Conservation (phyloP, 2,113 vertebrate species). For the Menura novaehollandiae region DNA sequence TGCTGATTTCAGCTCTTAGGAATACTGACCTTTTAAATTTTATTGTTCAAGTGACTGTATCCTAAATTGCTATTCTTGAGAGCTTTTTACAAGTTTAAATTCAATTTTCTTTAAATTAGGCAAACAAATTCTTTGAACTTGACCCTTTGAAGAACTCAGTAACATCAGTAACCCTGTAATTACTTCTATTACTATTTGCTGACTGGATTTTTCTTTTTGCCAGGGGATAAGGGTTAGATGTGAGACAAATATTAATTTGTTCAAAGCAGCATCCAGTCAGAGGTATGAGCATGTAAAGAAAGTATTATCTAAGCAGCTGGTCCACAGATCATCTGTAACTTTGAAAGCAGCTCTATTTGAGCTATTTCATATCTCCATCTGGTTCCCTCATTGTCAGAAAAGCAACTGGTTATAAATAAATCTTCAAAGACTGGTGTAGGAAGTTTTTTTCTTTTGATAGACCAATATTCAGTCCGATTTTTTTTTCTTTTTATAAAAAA, state of each 20-base stretch:
- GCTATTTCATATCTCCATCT: not conserved
- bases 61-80: not conserved
- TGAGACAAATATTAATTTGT: not conserved
- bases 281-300: not conserved
- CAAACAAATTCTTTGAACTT: not conserved
- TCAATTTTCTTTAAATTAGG: not conserved
- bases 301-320: not conserved
- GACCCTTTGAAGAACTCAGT: not conserved
- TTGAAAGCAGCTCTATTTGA: not conserved
- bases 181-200: not conserved
- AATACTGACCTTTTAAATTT: slow-evolving; percentile 26
- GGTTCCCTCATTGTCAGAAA: not conserved
- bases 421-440: not conserved
- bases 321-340: not conserved
- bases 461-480: not conserved
- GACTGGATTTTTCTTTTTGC: not conserved
- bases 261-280: not conserved
- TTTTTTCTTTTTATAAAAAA: not conserved
- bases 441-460: not conserved
- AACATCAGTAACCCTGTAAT: not conserved
- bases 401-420: not conserved
- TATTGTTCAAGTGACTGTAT: slow-evolving; percentile 37
- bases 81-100: not conserved
- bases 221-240: not conserved
- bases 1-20: slow-evolving; percentile 54